Evolutionary conservation across 2,797 vertebrate species (phyloP), one percentile per base, ranked within the genome.

Genomic region (Leptatherina wallacei): DNA sequence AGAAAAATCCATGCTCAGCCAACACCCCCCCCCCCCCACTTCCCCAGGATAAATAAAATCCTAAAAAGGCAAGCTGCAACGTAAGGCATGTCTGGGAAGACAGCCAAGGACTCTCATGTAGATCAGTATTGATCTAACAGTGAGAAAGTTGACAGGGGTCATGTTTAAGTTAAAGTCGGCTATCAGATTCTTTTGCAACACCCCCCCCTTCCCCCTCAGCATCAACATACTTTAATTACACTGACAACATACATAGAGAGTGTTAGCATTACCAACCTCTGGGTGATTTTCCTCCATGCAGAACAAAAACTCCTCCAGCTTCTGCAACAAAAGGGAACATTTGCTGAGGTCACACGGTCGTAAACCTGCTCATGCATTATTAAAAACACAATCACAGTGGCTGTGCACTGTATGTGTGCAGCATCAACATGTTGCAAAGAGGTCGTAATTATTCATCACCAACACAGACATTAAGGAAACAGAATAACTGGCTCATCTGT

Each of bases 261-360:
- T 9, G 61, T 82, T 70, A 58, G 22, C 63, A 14, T 16, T 51
- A 88, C 85, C 81, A 88, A 95, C 94, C 95, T 96, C 93, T 58
- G 91, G 90, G 69, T 94, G 94, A 90, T 78, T 85, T 47, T 93
- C 92, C 76, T 95, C 95, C 85, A 91, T 88, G 84, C 93, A 93
- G 93, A 95, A 95, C 82, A 95, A 90, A 91, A 90, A 87, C 83
- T 92, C 94, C 85, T 95, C 92, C 82, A 89, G 71, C 85, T 95
- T 95, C 95, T 96, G 92, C 81, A 92, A 91, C 86, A 92, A 87
- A 94, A 84, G 16, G 7, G 80, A 78, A 83, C 74, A 81, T 77
- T 84, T 84, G 83, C 83, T 88, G 69, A 91, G 83, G 81, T 85
- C 81, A 88, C 78, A 71, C 72, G 81, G 81, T 78, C 82, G 62